Evolutionary conservation across 2,113 vertebrate genomes (phyloP), one percentile per base, ranked within the genome.

Genomic region (Carassius gibelio): DNA sequence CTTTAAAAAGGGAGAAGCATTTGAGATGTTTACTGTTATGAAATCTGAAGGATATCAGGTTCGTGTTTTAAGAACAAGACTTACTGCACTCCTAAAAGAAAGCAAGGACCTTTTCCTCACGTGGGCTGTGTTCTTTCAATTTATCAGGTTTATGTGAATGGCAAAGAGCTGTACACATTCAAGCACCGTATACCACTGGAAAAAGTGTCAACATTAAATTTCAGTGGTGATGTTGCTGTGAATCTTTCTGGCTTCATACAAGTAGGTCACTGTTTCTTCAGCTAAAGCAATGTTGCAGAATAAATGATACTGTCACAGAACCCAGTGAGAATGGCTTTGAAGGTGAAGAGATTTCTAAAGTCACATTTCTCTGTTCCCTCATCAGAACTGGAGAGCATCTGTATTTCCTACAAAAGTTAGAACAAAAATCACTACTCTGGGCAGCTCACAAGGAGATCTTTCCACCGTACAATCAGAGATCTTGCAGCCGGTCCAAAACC

Each of bases 131-230:
- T 80, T 57, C 7, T 23, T 61, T 66, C 19, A 10, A 6, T 71
- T 52, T 50, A 50, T 71, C 23, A 86, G 85, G 45, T 86, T 14
- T 76, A 76, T 0, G 80, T 86, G 19, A 86, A 86, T 45, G 80
- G 80, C 8, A 10, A 52, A 23, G 23, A 50, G n/a, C 19, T 19
- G 17, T 55, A 74, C 71, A 48, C 34, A 26, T 86, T 86, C 42
- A 82, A 82, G 38, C 78, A 86, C 30, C 78, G 84, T 34, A 36
- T 75, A 8, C 66, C 57, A 1, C 14, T 86, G 59, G 69, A 75
- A 30, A 64, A 23, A 15, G 15, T 75, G 30, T 30, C 30, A 30
- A 30, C 30, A 30, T 30, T 30, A 30, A 30, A 30, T 30, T 30
- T 30, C 30, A 30, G 1, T 1, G 30, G 30, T 30, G 30, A 30